Conservation (phyloP, 2,113 vertebrate species). For the Leucopsar rothschildi region DNA sequence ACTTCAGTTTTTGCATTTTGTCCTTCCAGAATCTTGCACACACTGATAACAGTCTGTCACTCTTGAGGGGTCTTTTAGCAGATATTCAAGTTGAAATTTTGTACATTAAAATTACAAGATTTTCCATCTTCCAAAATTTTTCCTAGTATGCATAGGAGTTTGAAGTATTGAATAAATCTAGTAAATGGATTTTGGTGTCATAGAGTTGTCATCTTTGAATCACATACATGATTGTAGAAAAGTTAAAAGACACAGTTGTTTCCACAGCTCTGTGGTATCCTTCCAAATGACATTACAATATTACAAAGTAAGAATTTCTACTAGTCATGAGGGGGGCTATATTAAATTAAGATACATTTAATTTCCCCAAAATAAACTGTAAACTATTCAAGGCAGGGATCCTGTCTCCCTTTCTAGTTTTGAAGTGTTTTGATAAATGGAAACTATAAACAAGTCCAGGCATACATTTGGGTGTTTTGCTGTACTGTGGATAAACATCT, state of each 20-base stretch:
- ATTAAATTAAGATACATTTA: neutral
- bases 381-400: neutral
- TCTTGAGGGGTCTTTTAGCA: neutral
- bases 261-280: neutral
- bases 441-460: neutral
- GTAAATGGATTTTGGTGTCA: neutral
- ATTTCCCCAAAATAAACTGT: neutral
- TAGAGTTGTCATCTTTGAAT: neutral
- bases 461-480: neutral
- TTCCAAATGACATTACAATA: neutral
- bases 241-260: neutral
- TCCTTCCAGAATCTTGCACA: neutral
- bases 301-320: neutral
- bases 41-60: neutral
- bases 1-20: neutral
- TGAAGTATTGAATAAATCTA: neutral
- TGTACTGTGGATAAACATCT: neutral
- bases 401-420: neutral
- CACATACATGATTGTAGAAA: neutral
- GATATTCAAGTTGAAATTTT: neutral
- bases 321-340: accelerated
- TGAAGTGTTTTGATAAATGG: neutral
- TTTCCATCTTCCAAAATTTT: neutral
- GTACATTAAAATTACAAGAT: neutral
- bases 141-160: neutral